Percentiles rank a stretch among this genome's conserved stretches.
These are phyloP conservation scores for Gobionotothen gibberifrons DNA, from an alignment of 2,797 vertebrate genomes.

Conservation along the genomic window DNA sequence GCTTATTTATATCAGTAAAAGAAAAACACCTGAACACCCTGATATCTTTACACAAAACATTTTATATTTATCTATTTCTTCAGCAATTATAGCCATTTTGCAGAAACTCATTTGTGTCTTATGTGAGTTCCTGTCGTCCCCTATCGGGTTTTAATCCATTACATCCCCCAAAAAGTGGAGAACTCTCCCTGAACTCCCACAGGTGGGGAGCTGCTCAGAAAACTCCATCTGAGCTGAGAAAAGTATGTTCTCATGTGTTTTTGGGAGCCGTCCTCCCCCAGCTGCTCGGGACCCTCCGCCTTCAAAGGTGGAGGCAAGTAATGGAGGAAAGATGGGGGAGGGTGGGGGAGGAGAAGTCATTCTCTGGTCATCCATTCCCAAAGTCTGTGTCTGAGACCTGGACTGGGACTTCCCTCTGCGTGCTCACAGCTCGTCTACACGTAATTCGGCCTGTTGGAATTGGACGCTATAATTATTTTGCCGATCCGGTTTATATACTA, in stretches of 20 bases:
- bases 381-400: not conserved
- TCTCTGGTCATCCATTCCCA: slow-evolving; percentile 24
- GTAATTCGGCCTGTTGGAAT: not conserved
- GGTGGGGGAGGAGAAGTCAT: slow-evolving; percentile 32
- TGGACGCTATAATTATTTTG: not conserved
- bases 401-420: slow-evolving; percentile 7
- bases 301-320: slow-evolving; percentile 23
- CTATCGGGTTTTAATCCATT: slow-evolving; percentile 18
- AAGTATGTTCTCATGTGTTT: slow-evolving; percentile 50
- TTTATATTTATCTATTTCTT: not conserved
- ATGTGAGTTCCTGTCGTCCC: not conserved
- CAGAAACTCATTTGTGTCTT: slow-evolving; percentile 25
- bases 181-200: slow-evolving; percentile 43
- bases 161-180: slow-evolving; percentile 19
- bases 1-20: not conserved
- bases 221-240: slow-evolving; percentile 48
- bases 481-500: too few species aligned
- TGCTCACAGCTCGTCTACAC: slow-evolving; percentile 4
- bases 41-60: slow-evolving; percentile 9
- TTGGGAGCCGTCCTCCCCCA: slow-evolving; percentile 26
- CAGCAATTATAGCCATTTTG: slow-evolving; percentile 6
- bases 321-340: slow-evolving; percentile 10
- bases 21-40: not conserved
- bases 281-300: slow-evolving; percentile 22
- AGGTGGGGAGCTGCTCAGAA: slow-evolving; percentile 44